Evolutionary conservation across 2,888 invertebrate genomes (phyloP), one percentile per base, ranked within the genome.

Genomic region (Volucella inflata): DNA sequence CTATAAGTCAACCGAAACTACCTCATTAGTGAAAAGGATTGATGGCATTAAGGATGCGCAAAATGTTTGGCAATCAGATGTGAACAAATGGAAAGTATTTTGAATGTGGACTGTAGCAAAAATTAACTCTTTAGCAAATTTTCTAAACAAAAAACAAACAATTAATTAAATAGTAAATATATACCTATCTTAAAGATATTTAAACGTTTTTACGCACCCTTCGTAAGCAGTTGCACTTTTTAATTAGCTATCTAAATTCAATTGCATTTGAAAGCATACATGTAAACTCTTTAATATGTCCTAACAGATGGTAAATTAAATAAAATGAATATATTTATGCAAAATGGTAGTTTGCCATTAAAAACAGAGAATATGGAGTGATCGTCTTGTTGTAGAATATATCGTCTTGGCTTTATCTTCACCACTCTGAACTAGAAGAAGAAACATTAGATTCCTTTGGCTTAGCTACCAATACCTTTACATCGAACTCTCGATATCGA

Each of bases 1-100:
- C 79, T 81, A 88, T 88, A 88, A 87, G 76, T 76, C 90, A 91
- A 90, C 91, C 90, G 88, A 79, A 88, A 88, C 90, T 92, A 92
- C 92, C 92, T 92, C 92, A 92, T 89, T 89, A 89, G 89, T 88
- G 88, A 87, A 79, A 82, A 50, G 79, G 83, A 70, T 87, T 72
- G 82, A 79, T 76, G 51, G 64, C 46, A 76, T 62, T 30, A 53
- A 17, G 74, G 46, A 76, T 62, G 72, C 17, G 51, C 17, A 21
- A 44, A 57, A 12, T 12, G n/a, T 30, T 50, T 72, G 67, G 40
- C 48, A 44, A 44, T 30, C 48, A 48, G 48, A 14, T n/a, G 12
- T 38, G 60, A 57, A 59, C 36, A 40, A 46, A 44, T 50, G 48
- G 40, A 48, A 14, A 14, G 53, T 12, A 57, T 44, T 36, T n/a